Evolutionary conservation across 2,113 vertebrate genomes (phyloP).

Genomic region (Puntigrus tetrazona): DNA sequence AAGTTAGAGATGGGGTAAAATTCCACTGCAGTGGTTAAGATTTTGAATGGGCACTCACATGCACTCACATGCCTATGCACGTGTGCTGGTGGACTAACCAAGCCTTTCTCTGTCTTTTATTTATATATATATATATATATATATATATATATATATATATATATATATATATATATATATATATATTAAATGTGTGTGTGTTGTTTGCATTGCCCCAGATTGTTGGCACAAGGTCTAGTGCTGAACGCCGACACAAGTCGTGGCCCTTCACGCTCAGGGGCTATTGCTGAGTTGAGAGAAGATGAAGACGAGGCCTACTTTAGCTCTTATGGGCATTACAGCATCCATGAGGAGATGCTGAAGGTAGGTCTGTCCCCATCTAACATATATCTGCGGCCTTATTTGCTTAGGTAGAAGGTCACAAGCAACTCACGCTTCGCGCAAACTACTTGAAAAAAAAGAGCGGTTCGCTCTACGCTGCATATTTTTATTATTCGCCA

Average conservation of each 20-base stretch:
- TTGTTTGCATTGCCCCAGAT: slow-evolving; percentile 78
- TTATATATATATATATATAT: no score
- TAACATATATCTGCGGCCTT: neutral
- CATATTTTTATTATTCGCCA: neutral
- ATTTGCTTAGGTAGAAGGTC: neutral
- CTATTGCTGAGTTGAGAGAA: slow-evolving; percentile 82
- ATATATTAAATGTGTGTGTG: slow-evolving; percentile 51
- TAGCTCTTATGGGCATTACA: slow-evolving; percentile 93
- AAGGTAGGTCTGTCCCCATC: slow-evolving; percentile 82
- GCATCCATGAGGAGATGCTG: slow-evolving; percentile 97
- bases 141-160: slow-evolving; percentile 60
- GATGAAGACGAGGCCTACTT: slow-evolving; percentile 95
- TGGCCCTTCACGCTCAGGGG: slow-evolving; percentile 59
- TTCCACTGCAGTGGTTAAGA: slow-evolving; percentile 78
- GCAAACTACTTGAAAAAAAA: neutral
- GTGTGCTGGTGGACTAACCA: slow-evolving; percentile 59
- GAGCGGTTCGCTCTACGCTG: neutral
- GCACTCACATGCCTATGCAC: slow-evolving; percentile 28
- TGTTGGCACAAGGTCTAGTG: slow-evolving; percentile 88
- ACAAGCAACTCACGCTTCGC: neutral
- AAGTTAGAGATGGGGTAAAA: slow-evolving; percentile 68
- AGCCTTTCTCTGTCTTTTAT: slow-evolving; percentile 63
- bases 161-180: slow-evolving; percentile 44
- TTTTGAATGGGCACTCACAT: slow-evolving; percentile 49
- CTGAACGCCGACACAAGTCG: slow-evolving; percentile 80